Conservation (phyloP, 2,888 invertebrate genomes). For the Dryobota labecula region DNA sequence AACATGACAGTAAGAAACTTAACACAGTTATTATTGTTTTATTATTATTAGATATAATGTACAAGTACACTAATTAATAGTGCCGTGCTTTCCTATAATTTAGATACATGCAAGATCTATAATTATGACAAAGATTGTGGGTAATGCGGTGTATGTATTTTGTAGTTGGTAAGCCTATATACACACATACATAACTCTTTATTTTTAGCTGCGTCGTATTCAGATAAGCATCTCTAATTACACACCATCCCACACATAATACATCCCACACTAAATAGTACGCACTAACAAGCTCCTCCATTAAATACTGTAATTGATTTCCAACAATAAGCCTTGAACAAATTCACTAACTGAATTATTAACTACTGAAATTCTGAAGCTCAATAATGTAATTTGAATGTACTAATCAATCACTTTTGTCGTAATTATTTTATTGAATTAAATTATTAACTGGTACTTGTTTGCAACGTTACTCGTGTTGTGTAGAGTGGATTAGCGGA, state of each 20-base stretch:
- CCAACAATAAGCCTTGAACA: constrained; percentile 1
- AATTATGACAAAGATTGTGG: background rate
- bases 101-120: too few relatives aligned
- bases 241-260: background rate
- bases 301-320: constrained; percentile 3
- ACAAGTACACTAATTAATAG: background rate
- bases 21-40: background rate
- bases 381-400: constrained; percentile 31
- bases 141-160: background rate
- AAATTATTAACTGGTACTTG: constrained; percentile 31
- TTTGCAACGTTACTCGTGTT: constrained; percentile 31
- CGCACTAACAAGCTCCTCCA: background rate
- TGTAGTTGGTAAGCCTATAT: background rate
- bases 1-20: too few relatives aligned
- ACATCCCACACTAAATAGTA: background rate
- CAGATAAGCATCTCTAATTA: background rate
- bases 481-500: constrained; percentile 3
- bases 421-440: constrained; percentile 44
- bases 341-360: constrained; percentile 17
- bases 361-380: constrained; percentile 18
- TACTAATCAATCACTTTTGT: constrained; percentile 57
- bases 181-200: background rate
- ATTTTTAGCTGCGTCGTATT: background rate
- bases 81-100: background rate
- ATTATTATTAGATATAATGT: background rate